These are phyloP conservation scores for Xiphias gladius DNA, from an alignment of 2,113 vertebrate species.

Conservation along the genomic window DNA sequence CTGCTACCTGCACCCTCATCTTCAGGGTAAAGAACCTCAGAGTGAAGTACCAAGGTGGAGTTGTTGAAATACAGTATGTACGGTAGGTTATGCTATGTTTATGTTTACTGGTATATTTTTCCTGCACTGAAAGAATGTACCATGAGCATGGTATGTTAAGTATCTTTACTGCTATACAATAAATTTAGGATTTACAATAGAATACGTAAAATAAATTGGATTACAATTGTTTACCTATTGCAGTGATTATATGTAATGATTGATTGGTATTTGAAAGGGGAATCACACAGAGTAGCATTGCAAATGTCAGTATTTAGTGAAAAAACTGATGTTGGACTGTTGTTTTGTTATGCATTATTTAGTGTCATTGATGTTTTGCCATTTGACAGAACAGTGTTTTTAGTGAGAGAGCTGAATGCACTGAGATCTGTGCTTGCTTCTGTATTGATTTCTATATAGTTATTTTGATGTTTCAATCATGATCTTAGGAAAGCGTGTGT, in stretches of 20 bases:
- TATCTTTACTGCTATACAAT: no score
- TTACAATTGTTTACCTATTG: no score
- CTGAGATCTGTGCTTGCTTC: neutral
- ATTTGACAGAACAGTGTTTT: neutral
- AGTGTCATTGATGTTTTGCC: neutral
- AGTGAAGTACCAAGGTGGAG: no score
- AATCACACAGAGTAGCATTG: neutral
- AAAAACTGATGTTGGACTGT: neutral
- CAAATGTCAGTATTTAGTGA: neutral
- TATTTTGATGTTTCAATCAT: neutral
- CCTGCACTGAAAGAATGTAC: no score
- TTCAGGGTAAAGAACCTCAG: neutral
- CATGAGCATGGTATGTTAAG: no score
- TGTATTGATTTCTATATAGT: neutral
- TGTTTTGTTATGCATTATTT: neutral
- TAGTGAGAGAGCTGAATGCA: neutral
- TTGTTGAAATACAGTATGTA: no score
- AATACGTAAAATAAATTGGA: no score
- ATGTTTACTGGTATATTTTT: no score
- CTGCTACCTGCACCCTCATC: neutral
- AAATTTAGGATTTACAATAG: no score
- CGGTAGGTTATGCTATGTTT: no score
- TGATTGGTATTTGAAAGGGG: no score
- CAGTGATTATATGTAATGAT: no score
- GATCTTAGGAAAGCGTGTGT: neutral